phyloP scores from a whole-genome alignment of 1,140 invertebrate species.

The Drosophila carrolli region DNA sequence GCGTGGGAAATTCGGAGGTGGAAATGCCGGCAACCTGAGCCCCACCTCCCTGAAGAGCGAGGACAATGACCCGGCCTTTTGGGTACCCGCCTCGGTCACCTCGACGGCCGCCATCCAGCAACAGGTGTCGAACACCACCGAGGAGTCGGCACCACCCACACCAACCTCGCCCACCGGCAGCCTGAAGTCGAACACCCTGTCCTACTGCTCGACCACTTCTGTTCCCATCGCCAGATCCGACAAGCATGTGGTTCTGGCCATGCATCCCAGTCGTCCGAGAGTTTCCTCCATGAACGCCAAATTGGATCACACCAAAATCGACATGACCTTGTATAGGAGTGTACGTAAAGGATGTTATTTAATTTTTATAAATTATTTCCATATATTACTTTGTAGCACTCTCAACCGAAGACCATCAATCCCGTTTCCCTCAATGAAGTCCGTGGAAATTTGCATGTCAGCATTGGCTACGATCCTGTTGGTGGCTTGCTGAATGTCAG shows the following conservation, averaged over 20 bases:
- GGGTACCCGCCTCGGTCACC: conserved; percentile 84
- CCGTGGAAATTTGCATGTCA: conserved; percentile 85
- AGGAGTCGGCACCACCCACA: conserved; percentile 85
- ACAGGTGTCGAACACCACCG: conserved; percentile 72
- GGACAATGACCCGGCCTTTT: conserved; percentile 83
- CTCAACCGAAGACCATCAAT: conserved; percentile 62
- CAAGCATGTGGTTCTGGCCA: conserved; percentile 86
- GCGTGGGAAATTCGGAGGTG: conserved; percentile 53
- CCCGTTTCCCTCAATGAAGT: conserved; percentile 73
- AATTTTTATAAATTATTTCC: neutral
- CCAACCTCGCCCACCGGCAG: conserved; percentile 84
- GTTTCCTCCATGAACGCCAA: conserved; percentile 86
- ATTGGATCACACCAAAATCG: conserved; percentile 86
- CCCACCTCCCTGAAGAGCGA: conserved; percentile 79
- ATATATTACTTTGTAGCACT: conserved; percentile 46
- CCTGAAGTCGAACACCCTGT: conserved; percentile 79
- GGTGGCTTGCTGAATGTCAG: conserved; percentile 85
- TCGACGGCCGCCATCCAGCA: conserved; percentile 62
- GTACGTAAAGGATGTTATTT: conserved; percentile 47
- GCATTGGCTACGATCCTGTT: conserved; percentile 85
- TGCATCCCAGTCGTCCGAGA: conserved; percentile 80
- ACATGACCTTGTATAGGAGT: conserved; percentile 85
- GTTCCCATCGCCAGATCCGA: conserved; percentile 85
- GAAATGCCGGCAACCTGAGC: conserved; percentile 78
- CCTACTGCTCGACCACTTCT: conserved; percentile 73